Conservation (phyloP, 2,797 vertebrate genomes). For the Gallirallus australis region DNA sequence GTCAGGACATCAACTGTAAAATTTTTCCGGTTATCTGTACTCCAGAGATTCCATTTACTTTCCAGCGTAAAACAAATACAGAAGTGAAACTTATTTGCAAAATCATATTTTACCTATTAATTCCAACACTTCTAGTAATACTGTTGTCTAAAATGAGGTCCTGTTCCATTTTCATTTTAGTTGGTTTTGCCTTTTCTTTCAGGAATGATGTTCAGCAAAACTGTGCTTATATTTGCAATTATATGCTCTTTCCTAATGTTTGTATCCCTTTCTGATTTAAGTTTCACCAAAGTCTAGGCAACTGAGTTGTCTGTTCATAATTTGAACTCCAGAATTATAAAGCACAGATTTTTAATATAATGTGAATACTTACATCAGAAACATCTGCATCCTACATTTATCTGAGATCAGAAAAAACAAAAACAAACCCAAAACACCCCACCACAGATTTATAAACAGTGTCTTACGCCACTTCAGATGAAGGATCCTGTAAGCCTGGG, state of each 20-base stretch:
- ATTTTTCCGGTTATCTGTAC: background rate
- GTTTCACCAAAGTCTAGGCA: background rate
- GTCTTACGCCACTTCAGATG: background rate
- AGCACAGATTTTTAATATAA: background rate
- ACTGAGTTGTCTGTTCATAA: background rate
- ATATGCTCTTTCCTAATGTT: background rate
- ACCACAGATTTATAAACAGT: background rate
- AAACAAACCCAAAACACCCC: background rate
- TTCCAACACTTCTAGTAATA: background rate
- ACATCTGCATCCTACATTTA: background rate
- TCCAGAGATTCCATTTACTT: background rate
- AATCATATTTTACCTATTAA: background rate
- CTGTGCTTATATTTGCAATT: background rate
- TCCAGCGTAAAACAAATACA: background rate
- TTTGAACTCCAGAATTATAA: background rate
- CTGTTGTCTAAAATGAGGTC: background rate
- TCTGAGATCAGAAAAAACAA: background rate
- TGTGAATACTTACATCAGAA: background rate
- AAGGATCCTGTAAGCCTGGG: background rate
- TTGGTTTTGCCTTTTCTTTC: background rate
- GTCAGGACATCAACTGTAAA: background rate
- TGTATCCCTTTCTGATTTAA: background rate
- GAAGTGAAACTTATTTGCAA: background rate
- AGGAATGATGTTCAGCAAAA: background rate
- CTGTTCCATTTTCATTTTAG: background rate